These are phyloP conservation scores for Ptilonorhynchus violaceus DNA, from an alignment of 2,113 vertebrate species.

Conservation along the genomic window DNA sequence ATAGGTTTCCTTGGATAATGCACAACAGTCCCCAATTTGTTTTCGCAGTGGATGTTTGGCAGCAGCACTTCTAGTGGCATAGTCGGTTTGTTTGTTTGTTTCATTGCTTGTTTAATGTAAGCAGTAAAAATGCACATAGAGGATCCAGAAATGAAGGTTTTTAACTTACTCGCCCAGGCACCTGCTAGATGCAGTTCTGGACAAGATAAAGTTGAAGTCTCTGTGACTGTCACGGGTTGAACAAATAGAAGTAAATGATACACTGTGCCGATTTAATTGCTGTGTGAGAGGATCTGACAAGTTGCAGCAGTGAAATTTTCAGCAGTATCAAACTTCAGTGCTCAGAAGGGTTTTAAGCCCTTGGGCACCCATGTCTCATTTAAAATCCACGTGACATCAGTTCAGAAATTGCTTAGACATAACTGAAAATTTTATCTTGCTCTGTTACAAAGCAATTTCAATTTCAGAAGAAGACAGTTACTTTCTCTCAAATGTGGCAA, in stretches of 20 bases:
- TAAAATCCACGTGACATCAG: not conserved
- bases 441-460: slow-evolving; percentile 1
- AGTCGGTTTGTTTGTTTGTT: slow-evolving; percentile 60
- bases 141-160: slow-evolving; percentile 5
- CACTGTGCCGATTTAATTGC: not conserved
- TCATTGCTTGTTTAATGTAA: slow-evolving; percentile 45
- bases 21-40: slow-evolving; percentile 38
- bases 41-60: slow-evolving; percentile 57
- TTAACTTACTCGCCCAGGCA: slow-evolving; percentile 19
- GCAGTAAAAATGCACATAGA: slow-evolving; percentile 43
- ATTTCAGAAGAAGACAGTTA: not conserved
- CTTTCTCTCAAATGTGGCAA: slow-evolving; percentile 8
- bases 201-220: not conserved
- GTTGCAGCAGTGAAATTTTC: slow-evolving; percentile 10
- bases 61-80: slow-evolving; percentile 48
- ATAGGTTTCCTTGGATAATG: slow-evolving; percentile 52
- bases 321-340: not conserved
- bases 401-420: not conserved
- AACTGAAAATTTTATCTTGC: not conserved
- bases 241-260: not conserved
- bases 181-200: not conserved
- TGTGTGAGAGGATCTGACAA: not conserved
- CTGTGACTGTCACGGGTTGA: not conserved
- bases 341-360: slow-evolving; percentile 28
- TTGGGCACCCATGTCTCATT: not conserved